A percentile compares a stretch with the other conserved stretches of the same genome.
These are phyloP conservation scores for Scatophagus argus DNA, from an alignment of 2,113 vertebrate species.

Conservation along the genomic window DNA sequence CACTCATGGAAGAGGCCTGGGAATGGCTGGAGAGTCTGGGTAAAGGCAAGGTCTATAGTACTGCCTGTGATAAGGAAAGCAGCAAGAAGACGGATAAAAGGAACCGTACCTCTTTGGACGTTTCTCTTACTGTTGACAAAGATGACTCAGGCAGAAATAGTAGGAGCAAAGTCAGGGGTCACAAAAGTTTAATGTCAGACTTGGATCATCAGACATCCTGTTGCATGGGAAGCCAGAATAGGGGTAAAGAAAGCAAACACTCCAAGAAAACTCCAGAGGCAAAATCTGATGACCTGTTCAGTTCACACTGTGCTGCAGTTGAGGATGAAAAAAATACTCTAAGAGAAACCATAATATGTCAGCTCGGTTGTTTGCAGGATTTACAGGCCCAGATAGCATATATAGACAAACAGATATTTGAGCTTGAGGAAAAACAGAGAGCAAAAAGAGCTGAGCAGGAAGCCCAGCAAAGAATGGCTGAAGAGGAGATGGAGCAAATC, in stretches of 20 bases:
- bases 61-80: constrained; percentile 67
- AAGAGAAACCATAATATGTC: constrained; percentile 67
- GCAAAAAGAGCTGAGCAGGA: constrained; percentile 35
- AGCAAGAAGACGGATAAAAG: constrained; percentile 63
- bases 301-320: background rate
- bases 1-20: constrained; percentile 84
- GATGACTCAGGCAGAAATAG: constrained; percentile 18
- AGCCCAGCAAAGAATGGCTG: constrained; percentile 18
- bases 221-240: constrained; percentile 71
- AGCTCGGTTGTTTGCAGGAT: constrained; percentile 73
- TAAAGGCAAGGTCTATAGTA: constrained; percentile 76
- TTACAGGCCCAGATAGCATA: constrained; percentile 64
- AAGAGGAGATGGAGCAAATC: constrained; percentile 78
- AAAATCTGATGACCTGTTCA: background rate
- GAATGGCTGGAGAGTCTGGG: constrained; percentile 85
- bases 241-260: constrained; percentile 50
- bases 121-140: constrained; percentile 41
- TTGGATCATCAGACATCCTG: constrained; percentile 73
- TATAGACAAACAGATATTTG: constrained; percentile 69
- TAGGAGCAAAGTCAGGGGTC: constrained; percentile 48
- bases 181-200: constrained; percentile 52
- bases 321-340: constrained; percentile 64
- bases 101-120: constrained; percentile 52
- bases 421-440: constrained; percentile 69
- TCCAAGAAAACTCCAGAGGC: constrained; percentile 30